Evolutionary conservation across 2,113 vertebrate genomes (phyloP).

Genomic region (Brachirus orientalis): DNA sequence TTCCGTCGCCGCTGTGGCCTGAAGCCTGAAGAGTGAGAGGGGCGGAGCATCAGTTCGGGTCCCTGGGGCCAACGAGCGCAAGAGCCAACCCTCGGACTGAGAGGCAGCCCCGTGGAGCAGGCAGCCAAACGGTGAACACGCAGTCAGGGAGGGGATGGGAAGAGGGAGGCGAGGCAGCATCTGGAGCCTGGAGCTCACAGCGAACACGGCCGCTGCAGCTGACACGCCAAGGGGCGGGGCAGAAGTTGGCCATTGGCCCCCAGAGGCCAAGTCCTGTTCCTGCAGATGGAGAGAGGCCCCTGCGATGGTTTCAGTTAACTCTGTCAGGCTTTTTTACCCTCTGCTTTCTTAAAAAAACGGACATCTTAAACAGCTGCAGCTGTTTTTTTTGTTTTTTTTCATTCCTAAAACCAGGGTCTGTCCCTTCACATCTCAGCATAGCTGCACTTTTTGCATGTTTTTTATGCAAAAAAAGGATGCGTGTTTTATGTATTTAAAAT

Average conservation of each 20-base stretch:
- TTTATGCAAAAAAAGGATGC: no score
- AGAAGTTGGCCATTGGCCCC: conserved; percentile 49
- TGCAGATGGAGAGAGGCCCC: conserved; percentile 51
- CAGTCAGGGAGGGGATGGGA: conserved; percentile 23
- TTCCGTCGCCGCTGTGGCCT: conserved; percentile 86
- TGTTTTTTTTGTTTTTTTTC: conserved; percentile 8
- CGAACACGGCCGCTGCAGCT: no score
- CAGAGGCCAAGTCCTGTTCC: conserved; percentile 34
- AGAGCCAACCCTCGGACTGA: conserved; percentile 49
- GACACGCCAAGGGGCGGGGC: conserved; percentile 18
- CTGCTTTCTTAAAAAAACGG: conserved; percentile 43
- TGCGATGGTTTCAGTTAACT: conserved; percentile 59
- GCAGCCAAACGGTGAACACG: conserved; percentile 37
- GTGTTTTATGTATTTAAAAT: no score
- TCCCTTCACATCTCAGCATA: no score
- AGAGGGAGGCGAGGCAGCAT: conserved; percentile 10
- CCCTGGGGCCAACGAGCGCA: conserved; percentile 45
- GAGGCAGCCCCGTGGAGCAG: conserved; percentile 43
- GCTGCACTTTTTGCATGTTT: no score
- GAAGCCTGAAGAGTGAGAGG: conserved; percentile 82
- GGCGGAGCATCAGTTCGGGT: conserved; percentile 19
- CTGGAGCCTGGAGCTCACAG: conserved; percentile 40
- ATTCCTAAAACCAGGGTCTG: no score
- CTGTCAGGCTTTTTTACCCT: conserved; percentile 45
- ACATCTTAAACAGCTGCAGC: conserved; percentile 20